Conservation (phyloP, 2,888 invertebrate species). For the Ligdia adustata region DNA sequence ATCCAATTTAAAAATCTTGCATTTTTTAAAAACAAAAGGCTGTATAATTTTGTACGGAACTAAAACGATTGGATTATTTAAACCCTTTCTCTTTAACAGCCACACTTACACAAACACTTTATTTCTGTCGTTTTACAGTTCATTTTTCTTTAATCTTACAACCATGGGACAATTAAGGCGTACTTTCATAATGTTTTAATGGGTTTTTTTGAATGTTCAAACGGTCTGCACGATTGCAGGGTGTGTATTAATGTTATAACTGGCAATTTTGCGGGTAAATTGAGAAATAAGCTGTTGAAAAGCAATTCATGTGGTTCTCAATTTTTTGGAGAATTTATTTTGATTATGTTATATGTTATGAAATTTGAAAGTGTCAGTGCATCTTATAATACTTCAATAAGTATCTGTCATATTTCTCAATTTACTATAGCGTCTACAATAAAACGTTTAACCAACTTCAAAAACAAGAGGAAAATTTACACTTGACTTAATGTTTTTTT, state of each 20-base stretch:
- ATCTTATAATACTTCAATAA: too few species aligned
- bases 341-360: too few species aligned
- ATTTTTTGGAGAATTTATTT: constrained; percentile 19
- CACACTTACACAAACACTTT: constrained; percentile 23
- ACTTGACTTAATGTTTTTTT: too few species aligned
- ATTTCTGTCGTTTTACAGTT: neutral
- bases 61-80: constrained; percentile 54
- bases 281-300: constrained; percentile 29
- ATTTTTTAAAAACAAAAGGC: constrained; percentile 55
- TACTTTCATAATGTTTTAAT: constrained; percentile 49
- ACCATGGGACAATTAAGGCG: constrained; percentile 25
- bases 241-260: constrained; percentile 36
- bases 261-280: constrained; percentile 31
- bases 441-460: too few species aligned
- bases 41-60: constrained; percentile 50
- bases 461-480: too few species aligned
- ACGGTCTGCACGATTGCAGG: constrained; percentile 40
- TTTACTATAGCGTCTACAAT: too few species aligned
- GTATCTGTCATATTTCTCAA: too few species aligned
- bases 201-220: constrained; percentile 44
- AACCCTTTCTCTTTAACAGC: constrained; percentile 40
- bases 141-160: constrained; percentile 3
- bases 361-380: too few species aligned
- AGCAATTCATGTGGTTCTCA: constrained; percentile 19
- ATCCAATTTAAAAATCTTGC: constrained; percentile 61